Evolutionary conservation across 2,888 invertebrate species (phyloP).

Genomic region (Camponotus fellah): DNA sequence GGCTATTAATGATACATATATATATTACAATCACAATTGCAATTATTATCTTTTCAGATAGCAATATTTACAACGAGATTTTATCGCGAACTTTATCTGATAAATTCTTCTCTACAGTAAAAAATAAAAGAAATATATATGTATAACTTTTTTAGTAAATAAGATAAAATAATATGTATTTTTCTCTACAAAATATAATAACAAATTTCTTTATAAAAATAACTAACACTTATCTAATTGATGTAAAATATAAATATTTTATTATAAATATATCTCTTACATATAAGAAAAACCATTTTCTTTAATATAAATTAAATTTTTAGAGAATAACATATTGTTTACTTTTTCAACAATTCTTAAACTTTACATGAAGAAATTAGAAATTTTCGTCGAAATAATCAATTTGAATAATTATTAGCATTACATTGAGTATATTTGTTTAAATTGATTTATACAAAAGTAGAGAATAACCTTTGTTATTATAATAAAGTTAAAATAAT

Average conservation of each 20-base stretch:
- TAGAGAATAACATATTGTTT: not conserved
- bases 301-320: not conserved
- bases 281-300: not conserved
- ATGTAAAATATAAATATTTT: slow-evolving; percentile 9
- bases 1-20: not conserved
- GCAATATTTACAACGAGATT: not conserved
- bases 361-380: not conserved
- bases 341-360: not conserved
- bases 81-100: not conserved
- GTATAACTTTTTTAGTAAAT: too few species aligned
- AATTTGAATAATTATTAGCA: too few species aligned
- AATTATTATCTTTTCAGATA: not conserved
- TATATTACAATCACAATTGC: not conserved
- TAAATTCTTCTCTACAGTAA: not conserved
- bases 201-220: not conserved
- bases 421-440: too few species aligned
- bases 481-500: too few species aligned
- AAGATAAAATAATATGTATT: too few species aligned
- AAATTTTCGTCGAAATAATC: not conserved
- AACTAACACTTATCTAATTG: not conserved
- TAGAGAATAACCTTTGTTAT: not conserved
- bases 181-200: not conserved
- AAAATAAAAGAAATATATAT: too few species aligned
- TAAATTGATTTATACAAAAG: not conserved
- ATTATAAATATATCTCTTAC: not conserved